phyloP scores from a whole-genome alignment of 2,888 invertebrate genomes.

The Ceriagrion tenellum region DNA sequence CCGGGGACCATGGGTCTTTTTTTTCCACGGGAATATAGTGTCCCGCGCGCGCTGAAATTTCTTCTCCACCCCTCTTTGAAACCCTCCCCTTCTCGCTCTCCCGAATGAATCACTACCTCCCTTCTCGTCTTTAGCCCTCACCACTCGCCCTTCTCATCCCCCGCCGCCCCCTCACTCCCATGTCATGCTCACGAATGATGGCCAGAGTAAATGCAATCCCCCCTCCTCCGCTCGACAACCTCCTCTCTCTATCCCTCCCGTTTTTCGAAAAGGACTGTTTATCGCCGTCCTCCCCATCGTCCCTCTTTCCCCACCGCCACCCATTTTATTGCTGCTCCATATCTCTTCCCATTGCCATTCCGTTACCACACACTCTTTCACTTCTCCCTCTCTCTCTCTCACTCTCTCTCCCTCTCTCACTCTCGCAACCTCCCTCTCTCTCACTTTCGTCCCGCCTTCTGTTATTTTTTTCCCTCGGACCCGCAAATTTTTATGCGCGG shows the following conservation, averaged over 20 bases:
- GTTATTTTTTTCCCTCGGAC: neutral
- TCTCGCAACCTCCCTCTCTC: too few species aligned
- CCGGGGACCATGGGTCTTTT: neutral
- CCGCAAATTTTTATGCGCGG: neutral
- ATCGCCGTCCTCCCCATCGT: conserved; percentile 5
- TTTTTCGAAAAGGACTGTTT: neutral
- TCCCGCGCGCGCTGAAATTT: neutral
- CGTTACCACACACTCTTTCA: conserved; percentile 33
- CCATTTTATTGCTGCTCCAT: conserved; percentile 62
- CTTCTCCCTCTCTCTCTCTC: neutral
- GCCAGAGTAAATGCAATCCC: conserved; percentile 42
- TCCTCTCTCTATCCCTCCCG: neutral
- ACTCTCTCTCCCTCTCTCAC: neutral
- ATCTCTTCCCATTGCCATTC: conserved; percentile 57
- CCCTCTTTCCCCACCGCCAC: conserved; percentile 11
- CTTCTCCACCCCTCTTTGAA: neutral
- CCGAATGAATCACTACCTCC: neutral
- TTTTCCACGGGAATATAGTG: conserved; percentile 26
- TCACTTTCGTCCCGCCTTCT: neutral
- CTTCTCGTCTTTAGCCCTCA: neutral
- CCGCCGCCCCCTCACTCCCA: neutral
- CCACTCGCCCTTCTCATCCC: neutral
- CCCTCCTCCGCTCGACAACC: neutral
- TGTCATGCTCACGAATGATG: conserved; percentile 47
- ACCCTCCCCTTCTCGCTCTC: neutral